Base-by-base conservation (phyloP, 2,797 vertebrate species). In the Morelia viridis region DNA sequence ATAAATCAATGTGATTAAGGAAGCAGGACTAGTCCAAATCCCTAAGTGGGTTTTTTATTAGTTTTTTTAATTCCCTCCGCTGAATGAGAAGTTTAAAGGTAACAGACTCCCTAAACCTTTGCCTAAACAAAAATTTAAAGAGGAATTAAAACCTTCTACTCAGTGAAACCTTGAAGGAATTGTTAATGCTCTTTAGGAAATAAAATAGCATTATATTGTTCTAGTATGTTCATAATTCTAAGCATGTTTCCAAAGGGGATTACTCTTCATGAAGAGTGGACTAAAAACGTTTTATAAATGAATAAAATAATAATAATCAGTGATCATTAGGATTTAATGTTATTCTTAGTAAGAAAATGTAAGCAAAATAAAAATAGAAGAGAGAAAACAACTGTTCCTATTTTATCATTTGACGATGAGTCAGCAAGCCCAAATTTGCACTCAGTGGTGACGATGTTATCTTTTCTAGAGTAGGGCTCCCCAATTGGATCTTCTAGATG, bases 341-440 rank as follows among this genome's bases (percentile, higher is more conserved):
- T 11, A 80, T 24, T 80, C 41, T 80, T 80, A 80, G 76, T 46
- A 46, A 46, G 41, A 80, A 90, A 89, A 64, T 12, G 19, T 76
- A 50, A 92, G 0, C 8, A 4, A 91, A 50, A 93, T 80, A 80
- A 46, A 80, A 80, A 53, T 7, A 53, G 50, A 92, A 46, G 89
- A 94, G 35, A 85, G 2, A 35, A 0, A 1, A 15, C 41, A 80
- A 80, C 35, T 80, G 5, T 85, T 92, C 22, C 13, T 1, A 83
- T 94, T 87, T 56, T 50, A 89, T 58, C 8, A 41, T 60, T 89
- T 91, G 83, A 93, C 57, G 95, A 76, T 46, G 35, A 62, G 71
- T 71, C 24, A 93, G n/a, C 4, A 90, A n/a, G 60, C 24, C 0
- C 2, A 17, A 89, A 62, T 93, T 64, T 46, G 28, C 62, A 93